Evolutionary conservation across 2,888 invertebrate genomes (phyloP), one percentile per base, ranked within the genome.

Genomic region (Rhagium mordax): DNA sequence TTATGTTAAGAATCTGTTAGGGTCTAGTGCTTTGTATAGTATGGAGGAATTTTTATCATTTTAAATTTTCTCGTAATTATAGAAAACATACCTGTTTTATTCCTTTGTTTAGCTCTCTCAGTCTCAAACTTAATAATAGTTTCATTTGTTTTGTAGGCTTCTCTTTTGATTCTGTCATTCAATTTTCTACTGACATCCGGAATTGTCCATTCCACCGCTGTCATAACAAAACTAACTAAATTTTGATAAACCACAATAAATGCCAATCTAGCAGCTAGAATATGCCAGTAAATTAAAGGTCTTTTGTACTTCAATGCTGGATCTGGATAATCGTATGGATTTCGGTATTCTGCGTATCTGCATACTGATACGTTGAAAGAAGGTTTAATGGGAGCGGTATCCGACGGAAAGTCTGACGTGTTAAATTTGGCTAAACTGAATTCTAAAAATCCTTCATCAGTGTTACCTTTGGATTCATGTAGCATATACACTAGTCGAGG

Each of bases 231-330:
- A 51, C 93, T 91, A 33, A 96, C 94, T 13, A 95, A 86, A 86
- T 96, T 95, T 92, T 95, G 94, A 88, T 94, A 95, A 0, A 94
- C 89, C 3, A 95, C 92, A 48, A 95, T 91, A 85, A 95, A 95
- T 1, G 93, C 93, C 66, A 95, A 87, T 73, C 94, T 88, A 83
- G 93, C 93, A 5, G 93, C 93, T 75, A 94, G 86, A 60, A 95
- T 90, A 82, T 93, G 92, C 94, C 94, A 95, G 86, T 93, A 94
- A 64, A 92, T 90, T 70, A 91, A 86, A 0, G 93, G 93, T 61
- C 92, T 87, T 80, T 92, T 91, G 82, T 93, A 93, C 60, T 89
- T 89, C 5, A 87, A 74, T 0, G 83, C 82, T 53, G 86, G 84
- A 78, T 87, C 85, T 1, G 91, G 91, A 68, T 87, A 84, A 79